Evolutionary conservation across 2,797 vertebrate species (phyloP).

Genomic region (Alca torda): DNA sequence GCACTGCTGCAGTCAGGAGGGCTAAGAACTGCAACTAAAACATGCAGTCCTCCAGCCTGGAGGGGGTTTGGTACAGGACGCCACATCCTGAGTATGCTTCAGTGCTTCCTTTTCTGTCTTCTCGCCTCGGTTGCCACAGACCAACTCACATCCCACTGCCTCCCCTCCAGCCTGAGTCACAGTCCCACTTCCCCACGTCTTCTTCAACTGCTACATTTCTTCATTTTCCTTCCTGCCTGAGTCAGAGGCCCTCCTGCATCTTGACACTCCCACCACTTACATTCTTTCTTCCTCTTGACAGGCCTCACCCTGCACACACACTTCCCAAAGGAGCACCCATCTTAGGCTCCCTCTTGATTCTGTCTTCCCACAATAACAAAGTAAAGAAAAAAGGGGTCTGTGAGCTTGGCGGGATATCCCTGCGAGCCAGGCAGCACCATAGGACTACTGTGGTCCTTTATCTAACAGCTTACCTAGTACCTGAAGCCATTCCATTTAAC

Average conservation of each 20-base stretch:
- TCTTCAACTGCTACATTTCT: slow-evolving; percentile 55
- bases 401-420: background rate
- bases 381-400: background rate
- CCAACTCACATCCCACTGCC: background rate
- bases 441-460: background rate
- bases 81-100: background rate
- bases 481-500: background rate
- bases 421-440: background rate
- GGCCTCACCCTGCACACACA: background rate
- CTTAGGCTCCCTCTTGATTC: background rate
- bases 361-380: background rate
- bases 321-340: background rate
- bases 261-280: slow-evolving; percentile 14
- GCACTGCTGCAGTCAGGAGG: background rate
- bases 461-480: background rate
- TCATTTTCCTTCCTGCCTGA: slow-evolving; percentile 67
- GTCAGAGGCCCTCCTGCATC: slow-evolving; percentile 39
- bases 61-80: background rate
- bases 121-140: background rate
- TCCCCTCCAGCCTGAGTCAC: slow-evolving; percentile 50
- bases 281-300: slow-evolving; percentile 25
- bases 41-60: background rate
- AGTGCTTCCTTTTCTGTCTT: slow-evolving; percentile 10
- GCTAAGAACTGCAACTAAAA: background rate
- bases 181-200: slow-evolving; percentile 30